Percentiles rank a stretch among this genome's conserved stretches.
Conservation (phyloP, 2,113 vertebrate species). For the Pipra filicauda region DNA sequence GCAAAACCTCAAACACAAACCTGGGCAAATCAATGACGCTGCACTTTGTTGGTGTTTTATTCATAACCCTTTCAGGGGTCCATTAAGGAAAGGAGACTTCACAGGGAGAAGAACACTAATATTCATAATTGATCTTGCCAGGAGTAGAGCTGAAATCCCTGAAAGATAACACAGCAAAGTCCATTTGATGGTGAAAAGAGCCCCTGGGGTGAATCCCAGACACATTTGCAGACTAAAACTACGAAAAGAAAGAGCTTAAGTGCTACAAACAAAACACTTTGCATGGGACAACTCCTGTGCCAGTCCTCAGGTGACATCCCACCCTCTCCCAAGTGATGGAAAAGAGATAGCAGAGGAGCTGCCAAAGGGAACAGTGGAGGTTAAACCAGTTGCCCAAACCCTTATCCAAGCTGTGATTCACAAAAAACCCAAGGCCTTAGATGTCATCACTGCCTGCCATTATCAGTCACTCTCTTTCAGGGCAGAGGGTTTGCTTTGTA, state of each 20-base stretch:
- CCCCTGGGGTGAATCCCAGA: background rate
- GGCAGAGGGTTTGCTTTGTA: background rate
- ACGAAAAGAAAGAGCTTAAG: background rate
- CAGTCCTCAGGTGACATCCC: background rate
- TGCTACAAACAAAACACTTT: background rate
- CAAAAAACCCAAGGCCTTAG: background rate
- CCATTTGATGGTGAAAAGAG: background rate
- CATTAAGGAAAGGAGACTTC: constrained; percentile 55
- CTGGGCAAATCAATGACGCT: constrained; percentile 29
- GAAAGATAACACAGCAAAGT: background rate
- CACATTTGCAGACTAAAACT: background rate
- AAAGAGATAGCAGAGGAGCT: background rate
- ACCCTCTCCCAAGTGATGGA: background rate
- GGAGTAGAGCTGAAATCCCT: background rate
- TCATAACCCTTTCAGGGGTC: constrained; percentile 49
- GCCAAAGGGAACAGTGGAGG: background rate
- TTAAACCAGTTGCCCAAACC: background rate
- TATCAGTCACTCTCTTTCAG: background rate
- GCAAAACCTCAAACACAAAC: constrained; percentile 38
- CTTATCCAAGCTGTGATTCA: background rate
- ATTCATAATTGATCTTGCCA: constrained; percentile 1
- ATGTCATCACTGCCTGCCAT: background rate
- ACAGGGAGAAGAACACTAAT: background rate
- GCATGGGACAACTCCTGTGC: background rate
- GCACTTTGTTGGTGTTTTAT: constrained; percentile 62